Base-by-base conservation (phyloP, 2,888 invertebrate species). In the Lithophane semibrunnea region DNA sequence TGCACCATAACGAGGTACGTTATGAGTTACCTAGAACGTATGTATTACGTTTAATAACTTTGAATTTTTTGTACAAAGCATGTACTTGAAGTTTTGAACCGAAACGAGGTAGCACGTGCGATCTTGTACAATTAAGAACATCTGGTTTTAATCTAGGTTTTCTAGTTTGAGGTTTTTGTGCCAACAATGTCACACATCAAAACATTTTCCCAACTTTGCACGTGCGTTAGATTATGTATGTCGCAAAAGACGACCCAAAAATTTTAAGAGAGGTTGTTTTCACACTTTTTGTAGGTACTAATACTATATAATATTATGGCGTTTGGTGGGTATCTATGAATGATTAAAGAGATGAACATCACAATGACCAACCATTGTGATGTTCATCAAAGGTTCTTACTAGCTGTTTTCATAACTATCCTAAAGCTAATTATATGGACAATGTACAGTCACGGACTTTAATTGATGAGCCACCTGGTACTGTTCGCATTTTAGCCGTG, bases 1-100 rank as follows among this genome's bases (percentile, higher is more conserved):
- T 82, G 82, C 24, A 70, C 72, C 72, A 80, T 83, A 79, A 77
- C 72, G 81, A n/a, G 64, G 42, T 75, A 65, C 52, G 65, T 61
- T 82, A 77, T 65, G 58, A 63, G 74, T 75, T 75, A 56, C 61
- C 21, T 64, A 63, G 61, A 80, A 75, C 58, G 13, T 56, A 71
- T 68, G 13, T 56, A 71, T 68, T 66, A 66, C 13, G 12, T 58
- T 58, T 63, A 71, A 56, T 65, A 63, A 44, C 10, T 29, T 54
- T 7, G 37, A 10, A 4, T 56, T 37, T 64, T 65, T 75, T 69
- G 24, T 60, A 21, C 0, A 16, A 58, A 58, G 0, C 44, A 7
- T 49, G 18, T 63, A 37, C 18, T 49, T 21, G 2, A 44, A 21
- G 66, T 49, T 79, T 66, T 58, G 10, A 21, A 60, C 24, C 1